Percentiles rank a stretch among this genome's conserved stretches.
phyloP scores from a whole-genome alignment of 2,888 invertebrate genomes.

The Unio pictorum region DNA sequence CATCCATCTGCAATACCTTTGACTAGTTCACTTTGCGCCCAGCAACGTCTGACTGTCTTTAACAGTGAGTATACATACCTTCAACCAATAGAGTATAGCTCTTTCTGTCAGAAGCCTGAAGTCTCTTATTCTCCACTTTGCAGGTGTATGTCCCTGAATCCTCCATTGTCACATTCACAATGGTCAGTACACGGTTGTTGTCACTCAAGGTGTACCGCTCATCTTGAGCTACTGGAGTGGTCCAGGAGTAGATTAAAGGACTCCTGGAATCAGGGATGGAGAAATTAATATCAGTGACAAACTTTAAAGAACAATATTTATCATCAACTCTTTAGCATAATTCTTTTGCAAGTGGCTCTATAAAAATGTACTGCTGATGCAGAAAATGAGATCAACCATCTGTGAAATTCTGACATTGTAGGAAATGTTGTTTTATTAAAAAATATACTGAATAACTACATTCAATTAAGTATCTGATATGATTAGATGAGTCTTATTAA shows the following conservation, averaged over 20 bases:
- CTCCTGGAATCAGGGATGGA: conserved; percentile 27
- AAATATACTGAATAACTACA: no score
- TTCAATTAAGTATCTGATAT: no score
- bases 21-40: no score
- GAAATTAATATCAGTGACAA: not conserved
- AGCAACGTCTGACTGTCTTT: not conserved
- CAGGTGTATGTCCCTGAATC: conserved; percentile 95
- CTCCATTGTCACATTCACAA: conserved; percentile 88
- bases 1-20: no score
- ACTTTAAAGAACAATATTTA: no score
- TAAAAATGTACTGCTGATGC: no score
- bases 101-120: conserved; percentile 25
- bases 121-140: conserved; percentile 74
- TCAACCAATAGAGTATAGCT: conserved; percentile 37
- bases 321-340: no score
- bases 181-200: conserved; percentile 87
- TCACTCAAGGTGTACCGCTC: conserved; percentile 84
- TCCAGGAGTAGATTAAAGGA: conserved; percentile 55
- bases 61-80: conserved; percentile 20
- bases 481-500: no score
- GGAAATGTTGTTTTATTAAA: no score
- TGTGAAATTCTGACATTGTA: no score
- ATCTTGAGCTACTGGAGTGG: conserved; percentile 22
- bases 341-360: no score
- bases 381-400: no score